Percentiles rank a stretch among this genome's conserved stretches.
Conservation (phyloP, 1,140 invertebrate species). For the Psix sp. region DNA sequence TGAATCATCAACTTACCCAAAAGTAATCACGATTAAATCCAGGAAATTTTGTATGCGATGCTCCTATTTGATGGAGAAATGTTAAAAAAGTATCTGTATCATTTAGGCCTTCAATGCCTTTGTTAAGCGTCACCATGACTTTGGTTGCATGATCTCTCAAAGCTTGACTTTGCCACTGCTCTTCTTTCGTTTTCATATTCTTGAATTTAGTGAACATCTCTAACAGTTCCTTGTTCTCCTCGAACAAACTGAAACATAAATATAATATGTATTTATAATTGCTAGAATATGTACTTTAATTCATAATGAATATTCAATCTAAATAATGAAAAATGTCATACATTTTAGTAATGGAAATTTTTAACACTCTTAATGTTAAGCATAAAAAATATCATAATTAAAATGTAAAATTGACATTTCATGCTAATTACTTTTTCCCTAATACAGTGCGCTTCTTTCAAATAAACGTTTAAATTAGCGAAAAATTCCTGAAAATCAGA, state of each 20-base stretch:
- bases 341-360: no score
- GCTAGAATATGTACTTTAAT: no score
- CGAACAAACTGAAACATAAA: conserved; percentile 84
- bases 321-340: no score
- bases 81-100: conserved; percentile 90
- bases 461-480: no score
- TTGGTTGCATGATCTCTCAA: conserved; percentile 90
- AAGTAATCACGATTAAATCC: conserved; percentile 91
- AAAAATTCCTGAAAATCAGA: no score
- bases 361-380: no score
- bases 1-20: conserved; percentile 82
- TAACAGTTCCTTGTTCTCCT: conserved; percentile 88
- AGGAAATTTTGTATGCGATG: conserved; percentile 88
- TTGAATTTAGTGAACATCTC: conserved; percentile 89
- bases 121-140: conserved; percentile 92
- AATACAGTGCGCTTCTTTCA: no score
- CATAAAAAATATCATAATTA: no score
- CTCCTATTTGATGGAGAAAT: conserved; percentile 88
- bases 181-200: conserved; percentile 86
- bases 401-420: no score
- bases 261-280: no score
- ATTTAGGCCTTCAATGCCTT: conserved; percentile 90
- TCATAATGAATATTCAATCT: no score
- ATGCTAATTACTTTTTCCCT: no score
- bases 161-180: conserved; percentile 87